A percentile compares a stretch with the other conserved stretches of the same genome.
Evolutionary conservation across 2,797 vertebrate species (phyloP).

Genomic region (Dromococcyx pavoninus): DNA sequence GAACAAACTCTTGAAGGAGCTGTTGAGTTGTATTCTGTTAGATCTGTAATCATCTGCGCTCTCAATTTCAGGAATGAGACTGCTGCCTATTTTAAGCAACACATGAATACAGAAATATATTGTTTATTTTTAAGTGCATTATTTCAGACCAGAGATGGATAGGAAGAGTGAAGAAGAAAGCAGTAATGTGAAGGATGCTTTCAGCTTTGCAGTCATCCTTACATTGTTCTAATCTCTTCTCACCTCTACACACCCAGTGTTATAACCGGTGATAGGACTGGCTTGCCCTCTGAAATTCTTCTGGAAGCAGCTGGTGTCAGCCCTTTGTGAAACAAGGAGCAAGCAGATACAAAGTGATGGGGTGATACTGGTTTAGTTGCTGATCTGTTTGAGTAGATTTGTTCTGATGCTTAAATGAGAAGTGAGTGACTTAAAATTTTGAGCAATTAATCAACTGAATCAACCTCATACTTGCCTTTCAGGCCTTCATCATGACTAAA

Average conservation of each 20-base stretch:
- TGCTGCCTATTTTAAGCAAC: not conserved
- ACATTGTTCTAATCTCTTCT: not conserved
- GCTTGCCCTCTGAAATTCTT: not conserved
- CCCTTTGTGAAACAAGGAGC: not conserved
- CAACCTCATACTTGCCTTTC: not conserved
- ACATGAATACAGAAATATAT: not conserved
- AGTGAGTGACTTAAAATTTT: not conserved
- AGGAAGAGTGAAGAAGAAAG: not conserved
- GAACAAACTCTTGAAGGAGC: not conserved
- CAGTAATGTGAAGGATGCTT: not conserved
- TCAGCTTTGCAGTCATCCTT: not conserved
- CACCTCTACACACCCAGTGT: not conserved
- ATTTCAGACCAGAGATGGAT: not conserved
- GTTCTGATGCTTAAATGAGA: not conserved
- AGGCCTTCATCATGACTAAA: not conserved
- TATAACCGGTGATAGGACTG: not conserved
- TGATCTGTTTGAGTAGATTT: not conserved
- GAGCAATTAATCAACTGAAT: not conserved
- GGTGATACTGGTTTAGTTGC: not conserved
- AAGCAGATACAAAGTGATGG: rapidly evolving
- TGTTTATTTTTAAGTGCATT: not conserved
- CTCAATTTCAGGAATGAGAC: not conserved
- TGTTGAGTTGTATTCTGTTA: not conserved
- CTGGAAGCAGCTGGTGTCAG: rapidly evolving
- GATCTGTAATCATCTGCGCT: not conserved